Percentiles rank a stretch among this genome's conserved stretches.
Conservation (phyloP, 2,113 vertebrate species). For the Ondatra zibethicus region DNA sequence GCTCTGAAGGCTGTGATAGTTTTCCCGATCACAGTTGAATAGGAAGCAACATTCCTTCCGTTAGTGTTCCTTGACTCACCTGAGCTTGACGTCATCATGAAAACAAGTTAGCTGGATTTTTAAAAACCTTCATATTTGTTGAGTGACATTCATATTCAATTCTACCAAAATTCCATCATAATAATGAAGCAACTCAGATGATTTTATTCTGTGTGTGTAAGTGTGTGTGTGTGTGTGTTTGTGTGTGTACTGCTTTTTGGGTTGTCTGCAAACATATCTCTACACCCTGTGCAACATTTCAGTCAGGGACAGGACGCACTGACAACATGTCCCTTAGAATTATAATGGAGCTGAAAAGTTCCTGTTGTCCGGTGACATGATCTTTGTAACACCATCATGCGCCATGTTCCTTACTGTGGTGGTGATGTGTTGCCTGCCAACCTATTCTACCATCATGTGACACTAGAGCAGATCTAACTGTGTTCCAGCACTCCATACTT, state of each 20-base stretch:
- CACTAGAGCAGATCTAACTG: background rate
- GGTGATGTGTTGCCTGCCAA: no score
- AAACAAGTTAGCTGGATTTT: background rate
- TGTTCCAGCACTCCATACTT: no score
- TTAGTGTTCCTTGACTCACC: no score
- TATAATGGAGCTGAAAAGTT: background rate
- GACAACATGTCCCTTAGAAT: background rate
- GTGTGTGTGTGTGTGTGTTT: background rate
- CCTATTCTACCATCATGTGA: no score
- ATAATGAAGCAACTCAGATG: constrained; percentile 14
- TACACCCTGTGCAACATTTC: background rate
- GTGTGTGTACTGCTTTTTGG: background rate
- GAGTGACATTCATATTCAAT: background rate
- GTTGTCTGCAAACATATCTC: constrained; percentile 72
- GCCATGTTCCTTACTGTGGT: background rate
- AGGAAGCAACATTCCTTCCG: no score
- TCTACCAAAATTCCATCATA: background rate
- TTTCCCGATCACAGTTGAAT: background rate
- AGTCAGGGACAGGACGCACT: background rate
- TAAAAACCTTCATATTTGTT: background rate
- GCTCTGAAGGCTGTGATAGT: background rate
- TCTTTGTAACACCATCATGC: background rate
- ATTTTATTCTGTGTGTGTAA: constrained; percentile 18
- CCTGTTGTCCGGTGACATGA: background rate
- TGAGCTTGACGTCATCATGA: background rate